These are phyloP conservation scores for Osmerus eperlanus DNA, from an alignment of 2,113 vertebrate species.

Conservation along the genomic window DNA sequence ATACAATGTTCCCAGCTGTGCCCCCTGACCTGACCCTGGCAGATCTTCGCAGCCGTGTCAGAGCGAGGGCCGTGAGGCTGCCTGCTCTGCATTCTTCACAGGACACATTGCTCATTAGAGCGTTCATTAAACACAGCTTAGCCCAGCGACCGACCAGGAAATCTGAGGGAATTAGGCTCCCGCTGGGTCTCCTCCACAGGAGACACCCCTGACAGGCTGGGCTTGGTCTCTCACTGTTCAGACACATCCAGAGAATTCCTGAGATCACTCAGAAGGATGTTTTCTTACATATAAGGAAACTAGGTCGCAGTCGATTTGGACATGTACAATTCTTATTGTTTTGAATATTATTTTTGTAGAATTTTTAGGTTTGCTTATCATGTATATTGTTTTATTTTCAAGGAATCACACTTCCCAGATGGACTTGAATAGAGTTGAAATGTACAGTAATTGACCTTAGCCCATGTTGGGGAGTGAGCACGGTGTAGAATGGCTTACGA, in stretches of 20 bases:
- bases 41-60: constrained; percentile 66
- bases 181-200: constrained; percentile 60
- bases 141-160: constrained; percentile 64
- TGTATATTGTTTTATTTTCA: no score
- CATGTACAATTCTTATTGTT: no score
- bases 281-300: constrained; percentile 7
- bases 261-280: constrained; percentile 17
- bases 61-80: constrained; percentile 36
- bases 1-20: background rate
- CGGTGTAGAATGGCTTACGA: no score
- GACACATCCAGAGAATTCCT: background rate
- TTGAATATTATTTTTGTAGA: no score
- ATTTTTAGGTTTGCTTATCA: no score
- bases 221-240: background rate
- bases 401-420: no score
- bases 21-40: constrained; percentile 40
- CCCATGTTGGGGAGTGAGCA: no score
- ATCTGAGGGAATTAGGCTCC: constrained; percentile 72
- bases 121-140: constrained; percentile 79
- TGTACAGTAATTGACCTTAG: no score
- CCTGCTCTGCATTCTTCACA: constrained; percentile 70
- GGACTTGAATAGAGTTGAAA: no score
- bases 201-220: constrained; percentile 49
- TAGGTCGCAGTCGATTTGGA: no score
- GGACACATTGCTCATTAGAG: constrained; percentile 64